These are phyloP conservation scores for Cryptophagus acutangulus DNA, from an alignment of 2,888 invertebrate genomes.

Conservation along the genomic window DNA sequence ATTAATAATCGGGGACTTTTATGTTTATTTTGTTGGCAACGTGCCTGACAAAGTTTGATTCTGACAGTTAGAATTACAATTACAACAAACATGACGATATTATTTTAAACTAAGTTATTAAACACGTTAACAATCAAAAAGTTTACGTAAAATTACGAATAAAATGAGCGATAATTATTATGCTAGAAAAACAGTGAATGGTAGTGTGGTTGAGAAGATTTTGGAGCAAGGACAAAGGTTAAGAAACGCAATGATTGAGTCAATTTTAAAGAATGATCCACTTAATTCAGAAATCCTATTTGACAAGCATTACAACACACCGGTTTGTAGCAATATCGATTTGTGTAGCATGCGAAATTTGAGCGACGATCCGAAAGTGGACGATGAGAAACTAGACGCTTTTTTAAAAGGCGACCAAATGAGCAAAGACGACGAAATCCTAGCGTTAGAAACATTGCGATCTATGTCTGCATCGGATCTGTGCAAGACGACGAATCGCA, in stretches of 20 bases:
- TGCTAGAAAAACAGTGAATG: slow-evolving; percentile 18
- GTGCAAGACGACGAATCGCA: slow-evolving; percentile 37
- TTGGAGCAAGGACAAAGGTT: slow-evolving; percentile 42
- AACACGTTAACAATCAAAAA: too few relatives aligned
- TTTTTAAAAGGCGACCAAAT: slow-evolving; percentile 47
- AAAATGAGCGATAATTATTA: too few relatives aligned
- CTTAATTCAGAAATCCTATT: slow-evolving; percentile 34
- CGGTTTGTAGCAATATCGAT: not conserved
- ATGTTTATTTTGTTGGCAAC: too few relatives aligned
- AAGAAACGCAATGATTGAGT: slow-evolving; percentile 44
- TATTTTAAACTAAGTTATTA: too few relatives aligned
- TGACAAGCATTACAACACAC: slow-evolving; percentile 25
- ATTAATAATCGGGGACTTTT: too few relatives aligned
- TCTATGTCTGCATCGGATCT: slow-evolving; percentile 44
- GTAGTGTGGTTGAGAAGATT: slow-evolving; percentile 30
- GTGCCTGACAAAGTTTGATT: too few relatives aligned
- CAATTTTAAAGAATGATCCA: slow-evolving; percentile 45
- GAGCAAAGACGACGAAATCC: slow-evolving; percentile 42
- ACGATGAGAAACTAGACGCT: slow-evolving; percentile 34
- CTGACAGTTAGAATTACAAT: too few relatives aligned
- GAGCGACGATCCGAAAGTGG: slow-evolving; percentile 16
- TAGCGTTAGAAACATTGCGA: slow-evolving; percentile 45
- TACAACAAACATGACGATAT: too few relatives aligned
- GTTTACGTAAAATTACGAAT: too few relatives aligned
- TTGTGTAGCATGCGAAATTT: slow-evolving; percentile 4